Conservation (phyloP, 2,888 invertebrate species). For the Galerucella nymphaeae region DNA sequence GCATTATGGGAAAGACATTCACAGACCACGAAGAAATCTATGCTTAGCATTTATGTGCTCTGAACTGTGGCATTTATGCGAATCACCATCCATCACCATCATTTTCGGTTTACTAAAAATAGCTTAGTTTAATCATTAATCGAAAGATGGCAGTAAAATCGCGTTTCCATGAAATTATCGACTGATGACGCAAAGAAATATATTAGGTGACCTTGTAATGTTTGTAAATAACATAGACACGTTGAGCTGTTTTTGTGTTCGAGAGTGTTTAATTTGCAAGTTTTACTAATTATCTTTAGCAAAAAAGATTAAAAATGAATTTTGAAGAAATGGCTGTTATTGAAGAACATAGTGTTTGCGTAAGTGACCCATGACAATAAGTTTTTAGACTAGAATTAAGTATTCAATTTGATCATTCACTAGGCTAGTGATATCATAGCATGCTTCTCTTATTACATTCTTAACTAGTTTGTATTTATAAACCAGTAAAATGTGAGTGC, state of each 20-base stretch:
- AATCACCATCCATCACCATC: no score
- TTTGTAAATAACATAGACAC: conserved; percentile 80
- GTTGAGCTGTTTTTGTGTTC: conserved; percentile 64
- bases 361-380: conserved; percentile 64
- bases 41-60: no score
- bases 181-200: conserved; percentile 61
- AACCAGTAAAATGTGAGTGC: not conserved
- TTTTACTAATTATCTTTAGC: conserved; percentile 43
- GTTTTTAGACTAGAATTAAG: conserved; percentile 25
- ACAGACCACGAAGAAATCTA: no score
- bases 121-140: not conserved
- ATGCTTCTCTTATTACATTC: conserved; percentile 15
- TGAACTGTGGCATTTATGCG: no score
- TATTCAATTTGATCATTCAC: conserved; percentile 30
- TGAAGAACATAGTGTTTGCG: conserved; percentile 72
- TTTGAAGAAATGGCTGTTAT: conserved; percentile 73
- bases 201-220: conserved; percentile 76
- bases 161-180: conserved; percentile 37
- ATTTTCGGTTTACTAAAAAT: not conserved
- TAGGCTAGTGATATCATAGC: conserved; percentile 24
- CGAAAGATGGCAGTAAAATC: conserved; percentile 12
- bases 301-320: conserved; percentile 67
- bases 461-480: conserved; percentile 3
- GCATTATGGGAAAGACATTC: no score
- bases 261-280: conserved; percentile 44